Evolutionary conservation across 2,113 vertebrate genomes (phyloP), one percentile per base, ranked within the genome.

Genomic region (Porphyrio hochstetteri): DNA sequence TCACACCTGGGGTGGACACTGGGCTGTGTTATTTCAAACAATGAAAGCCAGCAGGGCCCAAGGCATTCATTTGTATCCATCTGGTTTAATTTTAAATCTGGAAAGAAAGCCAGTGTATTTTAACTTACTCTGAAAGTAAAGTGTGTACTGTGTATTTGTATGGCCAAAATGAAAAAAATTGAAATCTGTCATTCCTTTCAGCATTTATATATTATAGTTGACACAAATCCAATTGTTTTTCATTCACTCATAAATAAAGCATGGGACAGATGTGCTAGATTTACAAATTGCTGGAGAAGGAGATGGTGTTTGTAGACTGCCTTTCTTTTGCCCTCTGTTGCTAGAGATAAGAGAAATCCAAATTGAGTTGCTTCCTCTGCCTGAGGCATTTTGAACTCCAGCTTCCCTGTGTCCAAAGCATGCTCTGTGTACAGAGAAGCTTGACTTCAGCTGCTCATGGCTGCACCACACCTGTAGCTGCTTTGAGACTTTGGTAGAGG

Each of bases 191-290:
- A 36, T 91, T 86, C 20, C 40, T 77, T 91, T 86, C 83, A 86
- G 42, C 52, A 48, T 72, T 84, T 84, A 60, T 56, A 82, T 92
- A 91, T 44, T 83, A 77, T 59, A n/a, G 33, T 33, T 96, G 81
- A 87, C 74, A 93, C 48, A 92, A 84, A 86, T 82, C 65, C 64
- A 87, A 36, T 42, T 89, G 57, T 63, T 95, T 91, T 91, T 84
- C 48, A 65, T 82, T 86, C 27, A 36, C n/a, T 94, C 46, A 61
- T 89, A 82, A 91, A 89, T 89, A 87, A 94, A 91, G 35, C 53
- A 82, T 61, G 21, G 44, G 17, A 68, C 44, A 91, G 52, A 89
- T 91, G 61, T 79, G 72, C 31, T 87, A 92, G 35, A 42, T 75
- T 91, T 89, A 85, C 81, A 87, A 48, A 87, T 68, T 93, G 64